These are phyloP conservation scores for Scaptomyza polygonia DNA, from an alignment of 2,888 invertebrate species.

Conservation along the genomic window DNA sequence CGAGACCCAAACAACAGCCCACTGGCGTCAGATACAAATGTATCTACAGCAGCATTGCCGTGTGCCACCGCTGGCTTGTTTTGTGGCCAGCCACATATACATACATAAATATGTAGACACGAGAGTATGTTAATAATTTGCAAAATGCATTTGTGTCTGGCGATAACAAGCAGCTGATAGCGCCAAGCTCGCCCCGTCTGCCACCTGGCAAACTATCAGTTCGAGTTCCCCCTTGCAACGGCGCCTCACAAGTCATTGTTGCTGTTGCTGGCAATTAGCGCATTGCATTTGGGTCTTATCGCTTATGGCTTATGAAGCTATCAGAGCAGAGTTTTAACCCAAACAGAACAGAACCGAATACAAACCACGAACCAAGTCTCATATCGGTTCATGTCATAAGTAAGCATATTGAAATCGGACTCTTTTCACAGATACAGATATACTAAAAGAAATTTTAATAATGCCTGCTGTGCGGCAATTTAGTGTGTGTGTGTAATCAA, in stretches of 20 bases:
- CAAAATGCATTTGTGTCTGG: constrained; percentile 80
- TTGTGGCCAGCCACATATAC: constrained; percentile 40
- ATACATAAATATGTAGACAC: constrained; percentile 17
- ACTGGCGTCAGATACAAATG: constrained; percentile 73
- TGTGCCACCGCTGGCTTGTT: constrained; percentile 17
- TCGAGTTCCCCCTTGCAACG: constrained; percentile 22
- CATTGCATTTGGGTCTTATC: constrained; percentile 57
- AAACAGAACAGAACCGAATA: background rate
- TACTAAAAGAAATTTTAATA: constrained; percentile 16
- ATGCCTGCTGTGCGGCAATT: constrained; percentile 43
- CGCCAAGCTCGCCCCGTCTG: constrained; percentile 19
- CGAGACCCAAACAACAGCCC: constrained; percentile 48
- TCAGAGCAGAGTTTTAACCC: constrained; percentile 42
- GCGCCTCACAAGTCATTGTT: constrained; percentile 38
- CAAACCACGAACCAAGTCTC: constrained; percentile 2
- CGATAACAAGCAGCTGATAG: constrained; percentile 77
- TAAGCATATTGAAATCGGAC: constrained; percentile 69
- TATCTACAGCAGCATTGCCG: constrained; percentile 43
- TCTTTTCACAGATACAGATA: constrained; percentile 22
- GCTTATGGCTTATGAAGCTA: constrained; percentile 68
- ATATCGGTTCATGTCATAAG: constrained; percentile 68
- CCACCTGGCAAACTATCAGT: constrained; percentile 56
- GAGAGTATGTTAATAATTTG: constrained; percentile 77
- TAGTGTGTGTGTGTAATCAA: constrained; percentile 53
- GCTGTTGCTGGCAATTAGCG: constrained; percentile 62